phyloP scores from a whole-genome alignment of 2,113 vertebrate genomes.

The Microcebus ravelobensis region DNA sequence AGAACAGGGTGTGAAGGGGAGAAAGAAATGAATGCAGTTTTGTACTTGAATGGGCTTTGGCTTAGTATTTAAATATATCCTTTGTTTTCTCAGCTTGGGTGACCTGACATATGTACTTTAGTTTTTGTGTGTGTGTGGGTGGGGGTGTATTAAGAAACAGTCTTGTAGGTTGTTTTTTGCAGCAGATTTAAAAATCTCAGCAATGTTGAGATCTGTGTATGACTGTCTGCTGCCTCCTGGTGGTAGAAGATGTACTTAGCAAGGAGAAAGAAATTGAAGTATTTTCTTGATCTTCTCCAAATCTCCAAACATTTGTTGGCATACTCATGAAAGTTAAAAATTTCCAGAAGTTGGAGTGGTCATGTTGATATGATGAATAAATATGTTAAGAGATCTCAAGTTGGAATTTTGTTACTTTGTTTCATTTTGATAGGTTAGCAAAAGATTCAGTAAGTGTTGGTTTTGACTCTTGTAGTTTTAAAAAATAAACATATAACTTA shows the following conservation, averaged over 20 bases:
- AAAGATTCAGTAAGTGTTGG: not conserved
- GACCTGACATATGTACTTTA: not conserved
- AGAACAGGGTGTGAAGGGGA: not conserved
- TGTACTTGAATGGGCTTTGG: not conserved
- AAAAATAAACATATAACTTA: not conserved
- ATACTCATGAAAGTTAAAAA: not conserved
- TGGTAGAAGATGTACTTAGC: not conserved
- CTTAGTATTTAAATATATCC: not conserved
- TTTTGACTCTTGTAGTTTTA: constrained; percentile 6
- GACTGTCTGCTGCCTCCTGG: constrained; percentile 61
- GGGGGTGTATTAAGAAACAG: not conserved
- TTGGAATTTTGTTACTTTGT: constrained; percentile 19
- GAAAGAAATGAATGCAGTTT: not conserved
- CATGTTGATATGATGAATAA: not conserved
- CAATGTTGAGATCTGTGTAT: not conserved
- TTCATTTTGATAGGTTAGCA: not conserved
- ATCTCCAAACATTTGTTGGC: not conserved
- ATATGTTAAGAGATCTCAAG: not conserved
- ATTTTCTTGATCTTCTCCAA: not conserved
- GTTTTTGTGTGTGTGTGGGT: not conserved
- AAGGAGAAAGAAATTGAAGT: not conserved
- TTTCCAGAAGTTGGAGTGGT: not conserved
- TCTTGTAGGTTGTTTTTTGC: not conserved
- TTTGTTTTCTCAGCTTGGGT: not conserved
- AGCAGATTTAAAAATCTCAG: not conserved